Conservation (phyloP, 2,797 vertebrate genomes). For the Kryptolebias ocellatus region DNA sequence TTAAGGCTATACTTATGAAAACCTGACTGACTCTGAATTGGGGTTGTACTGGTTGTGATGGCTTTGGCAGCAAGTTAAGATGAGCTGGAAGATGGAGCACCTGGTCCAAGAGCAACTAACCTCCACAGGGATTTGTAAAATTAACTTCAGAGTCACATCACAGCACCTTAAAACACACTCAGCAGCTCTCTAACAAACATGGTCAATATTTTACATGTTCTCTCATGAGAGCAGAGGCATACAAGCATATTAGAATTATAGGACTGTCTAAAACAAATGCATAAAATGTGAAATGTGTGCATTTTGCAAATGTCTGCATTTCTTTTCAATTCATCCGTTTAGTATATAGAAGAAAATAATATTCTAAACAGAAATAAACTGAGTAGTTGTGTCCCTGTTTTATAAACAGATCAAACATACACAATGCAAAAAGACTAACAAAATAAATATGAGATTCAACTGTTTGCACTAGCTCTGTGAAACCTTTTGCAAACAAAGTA, state of each 20-base stretch:
- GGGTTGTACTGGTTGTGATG: constrained; percentile 52
- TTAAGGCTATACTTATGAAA: constrained; percentile 72
- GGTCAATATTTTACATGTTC: constrained; percentile 16
- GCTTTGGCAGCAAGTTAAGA: constrained; percentile 56
- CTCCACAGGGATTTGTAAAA: constrained; percentile 60
- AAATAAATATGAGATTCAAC: neutral
- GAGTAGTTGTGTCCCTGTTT: too few relatives aligned
- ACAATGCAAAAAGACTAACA: neutral
- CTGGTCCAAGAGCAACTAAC: constrained; percentile 52
- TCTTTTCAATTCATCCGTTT: neutral
- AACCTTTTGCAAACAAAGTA: neutral
- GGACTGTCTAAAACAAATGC: neutral
- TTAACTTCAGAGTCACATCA: constrained; percentile 53
- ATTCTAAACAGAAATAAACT: too few relatives aligned
- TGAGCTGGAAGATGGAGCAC: constrained; percentile 62
- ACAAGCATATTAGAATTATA: constrained; percentile 1
- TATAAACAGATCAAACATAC: neutral
- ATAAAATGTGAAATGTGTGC: neutral
- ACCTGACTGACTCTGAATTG: constrained; percentile 76
- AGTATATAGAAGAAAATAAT: neutral
- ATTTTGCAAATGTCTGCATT: neutral
- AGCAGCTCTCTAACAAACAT: constrained; percentile 17
- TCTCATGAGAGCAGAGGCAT: neutral
- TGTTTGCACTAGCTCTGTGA: neutral
- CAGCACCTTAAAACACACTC: constrained; percentile 25